Percentiles rank a stretch among this genome's conserved stretches.
These are phyloP conservation scores for Apteryx owenii DNA, from an alignment of 2,113 vertebrate genomes.

Conservation along the genomic window DNA sequence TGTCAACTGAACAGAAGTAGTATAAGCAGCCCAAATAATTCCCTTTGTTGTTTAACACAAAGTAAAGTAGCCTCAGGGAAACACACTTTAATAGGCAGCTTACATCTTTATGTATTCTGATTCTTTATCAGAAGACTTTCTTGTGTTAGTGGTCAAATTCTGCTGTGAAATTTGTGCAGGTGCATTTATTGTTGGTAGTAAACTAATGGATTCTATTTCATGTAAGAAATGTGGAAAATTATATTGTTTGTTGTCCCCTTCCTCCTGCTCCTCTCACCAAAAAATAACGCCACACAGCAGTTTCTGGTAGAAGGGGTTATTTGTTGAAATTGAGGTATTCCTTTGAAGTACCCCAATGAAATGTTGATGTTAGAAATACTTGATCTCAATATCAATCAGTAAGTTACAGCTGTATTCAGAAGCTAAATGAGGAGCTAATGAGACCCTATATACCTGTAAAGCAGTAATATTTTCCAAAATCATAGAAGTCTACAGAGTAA, in stretches of 20 bases:
- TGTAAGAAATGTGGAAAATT: not conserved
- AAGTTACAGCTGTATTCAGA: not conserved
- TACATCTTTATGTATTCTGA: not conserved
- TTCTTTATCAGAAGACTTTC: not conserved
- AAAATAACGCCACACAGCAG: not conserved
- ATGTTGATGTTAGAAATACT: not conserved
- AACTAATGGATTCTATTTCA: not conserved
- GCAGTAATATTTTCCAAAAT: not conserved
- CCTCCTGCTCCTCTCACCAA: not conserved
- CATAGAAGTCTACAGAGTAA: not conserved
- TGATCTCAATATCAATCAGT: not conserved
- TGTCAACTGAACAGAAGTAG: not conserved
- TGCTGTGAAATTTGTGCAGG: not conserved
- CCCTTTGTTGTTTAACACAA: not conserved
- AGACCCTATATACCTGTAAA: not conserved
- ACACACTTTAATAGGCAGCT: not conserved
- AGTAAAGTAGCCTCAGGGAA: not conserved
- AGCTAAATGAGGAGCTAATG: not conserved
- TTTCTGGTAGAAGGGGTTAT: not conserved
- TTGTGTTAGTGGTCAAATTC: not conserved
- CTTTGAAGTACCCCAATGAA: not conserved
- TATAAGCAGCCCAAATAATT: not conserved
- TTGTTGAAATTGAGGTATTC: not conserved
- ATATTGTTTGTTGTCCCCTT: not conserved
- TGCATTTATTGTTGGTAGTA: not conserved